Conservation (phyloP, 2,113 vertebrate genomes). For the Hippocampus mohnikei region DNA sequence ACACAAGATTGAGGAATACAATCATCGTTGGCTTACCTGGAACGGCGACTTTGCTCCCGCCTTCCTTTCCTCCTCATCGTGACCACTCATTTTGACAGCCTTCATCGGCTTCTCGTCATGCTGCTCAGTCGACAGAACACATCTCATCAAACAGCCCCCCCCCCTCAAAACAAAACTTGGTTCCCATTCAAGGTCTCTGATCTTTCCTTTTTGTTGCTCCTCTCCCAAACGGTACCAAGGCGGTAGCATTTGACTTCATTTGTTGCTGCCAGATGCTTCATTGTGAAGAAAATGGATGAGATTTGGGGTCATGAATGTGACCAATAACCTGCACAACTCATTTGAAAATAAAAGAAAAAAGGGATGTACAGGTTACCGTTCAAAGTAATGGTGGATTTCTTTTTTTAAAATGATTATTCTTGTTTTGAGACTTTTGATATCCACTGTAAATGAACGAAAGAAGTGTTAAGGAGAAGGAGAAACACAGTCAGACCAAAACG, state of each 20-base stretch:
- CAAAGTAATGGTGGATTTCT: too few species aligned
- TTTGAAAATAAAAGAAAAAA: too few species aligned
- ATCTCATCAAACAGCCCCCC: constrained; percentile 27
- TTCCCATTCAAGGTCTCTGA: constrained; percentile 10
- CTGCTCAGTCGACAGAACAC: constrained; percentile 63
- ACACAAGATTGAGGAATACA: background rate
- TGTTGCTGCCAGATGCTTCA: background rate
- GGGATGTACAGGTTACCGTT: too few species aligned
- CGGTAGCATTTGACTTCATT: background rate
- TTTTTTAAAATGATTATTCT: too few species aligned
- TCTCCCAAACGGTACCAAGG: constrained; percentile 11
- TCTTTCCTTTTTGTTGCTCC: constrained; percentile 39
- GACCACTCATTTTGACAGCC: constrained; percentile 49
- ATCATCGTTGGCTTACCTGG: constrained; percentile 64
- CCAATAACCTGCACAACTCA: too few species aligned
- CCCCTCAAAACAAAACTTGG: constrained; percentile 12
- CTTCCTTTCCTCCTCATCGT: constrained; percentile 34
- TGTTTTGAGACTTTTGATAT: background rate
- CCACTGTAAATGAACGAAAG: background rate
- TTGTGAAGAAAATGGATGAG: background rate
- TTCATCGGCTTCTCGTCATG: constrained; percentile 60
- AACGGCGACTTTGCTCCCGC: constrained; percentile 66
- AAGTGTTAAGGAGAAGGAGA: constrained; percentile 10
- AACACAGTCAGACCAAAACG: constrained; percentile 28
- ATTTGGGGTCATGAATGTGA: too few species aligned